phyloP scores from a whole-genome alignment of 2,888 invertebrate species.

The Sesamia inferens region DNA sequence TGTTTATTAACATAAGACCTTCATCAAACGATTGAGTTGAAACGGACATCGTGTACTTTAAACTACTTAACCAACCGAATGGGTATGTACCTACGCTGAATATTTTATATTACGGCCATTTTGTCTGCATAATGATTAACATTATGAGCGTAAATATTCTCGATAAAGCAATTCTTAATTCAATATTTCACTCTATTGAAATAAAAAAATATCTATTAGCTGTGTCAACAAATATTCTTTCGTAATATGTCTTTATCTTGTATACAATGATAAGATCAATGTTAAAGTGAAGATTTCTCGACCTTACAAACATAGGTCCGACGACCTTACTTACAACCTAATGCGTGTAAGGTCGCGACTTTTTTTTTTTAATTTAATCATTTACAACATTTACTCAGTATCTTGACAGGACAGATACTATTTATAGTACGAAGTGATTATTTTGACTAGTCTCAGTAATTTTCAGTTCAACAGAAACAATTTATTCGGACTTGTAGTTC shows the following conservation, averaged over 20 bases:
- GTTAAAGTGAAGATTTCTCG: neutral
- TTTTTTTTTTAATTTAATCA: neutral
- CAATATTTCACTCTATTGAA: neutral
- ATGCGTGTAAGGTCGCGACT: too few relatives aligned
- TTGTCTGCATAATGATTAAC: slow-evolving; percentile 14
- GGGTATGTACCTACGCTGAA: neutral
- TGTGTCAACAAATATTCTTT: neutral
- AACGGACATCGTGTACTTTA: slow-evolving; percentile 23
- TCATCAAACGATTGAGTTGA: slow-evolving; percentile 23
- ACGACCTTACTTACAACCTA: too few relatives aligned
- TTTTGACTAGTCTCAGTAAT: neutral
- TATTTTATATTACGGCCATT: slow-evolving; percentile 24
- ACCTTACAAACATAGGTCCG: too few relatives aligned
- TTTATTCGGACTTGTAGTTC: neutral
- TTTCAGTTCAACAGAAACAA: neutral
- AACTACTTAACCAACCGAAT: slow-evolving; percentile 8
- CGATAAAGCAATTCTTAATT: neutral
- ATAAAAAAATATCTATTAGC: neutral
- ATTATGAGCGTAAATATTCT: slow-evolving; percentile 19
- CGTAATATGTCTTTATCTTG: neutral
- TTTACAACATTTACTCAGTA: neutral
- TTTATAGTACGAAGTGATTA: neutral
- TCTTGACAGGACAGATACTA: neutral
- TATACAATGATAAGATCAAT: neutral
- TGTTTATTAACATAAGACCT: slow-evolving; percentile 45